phyloP scores from a whole-genome alignment of 2,113 vertebrate genomes.

The Callipepla squamata region DNA sequence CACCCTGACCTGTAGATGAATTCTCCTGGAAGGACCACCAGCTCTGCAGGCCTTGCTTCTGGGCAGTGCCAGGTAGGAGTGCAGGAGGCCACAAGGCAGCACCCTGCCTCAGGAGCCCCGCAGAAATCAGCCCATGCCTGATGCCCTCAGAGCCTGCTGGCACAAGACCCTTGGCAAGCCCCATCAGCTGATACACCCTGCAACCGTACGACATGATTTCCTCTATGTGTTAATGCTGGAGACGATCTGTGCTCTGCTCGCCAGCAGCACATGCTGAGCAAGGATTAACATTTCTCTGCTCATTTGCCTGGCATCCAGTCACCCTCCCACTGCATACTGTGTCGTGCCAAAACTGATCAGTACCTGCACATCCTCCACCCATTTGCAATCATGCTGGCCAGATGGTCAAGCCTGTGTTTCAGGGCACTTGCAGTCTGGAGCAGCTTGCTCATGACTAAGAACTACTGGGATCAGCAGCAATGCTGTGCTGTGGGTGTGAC shows the following conservation, averaged over 20 bases:
- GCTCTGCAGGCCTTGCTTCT: not conserved
- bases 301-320: not conserved
- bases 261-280: accelerated
- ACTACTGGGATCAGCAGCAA: constrained; percentile 13
- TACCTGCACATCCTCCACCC: not conserved
- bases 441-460: not conserved
- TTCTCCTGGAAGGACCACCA: not conserved
- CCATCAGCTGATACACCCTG: not conserved
- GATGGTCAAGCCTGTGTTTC: not conserved
- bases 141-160: not conserved
- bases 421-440: not conserved
- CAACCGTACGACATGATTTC: not conserved
- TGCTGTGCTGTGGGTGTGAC: not conserved
- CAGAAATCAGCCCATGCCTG: not conserved
- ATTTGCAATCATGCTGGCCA: not conserved
- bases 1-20: not conserved
- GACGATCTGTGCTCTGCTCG: not conserved
- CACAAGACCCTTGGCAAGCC: not conserved
- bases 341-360: not conserved
- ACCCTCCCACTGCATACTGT: not conserved
- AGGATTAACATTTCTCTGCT: not conserved
- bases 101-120: not conserved
- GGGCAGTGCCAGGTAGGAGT: not conserved
- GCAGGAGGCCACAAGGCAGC: not conserved
- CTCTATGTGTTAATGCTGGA: accelerated